These are phyloP conservation scores for Leucoptera coffeella DNA, from an alignment of 2,888 invertebrate genomes.

Conservation along the genomic window DNA sequence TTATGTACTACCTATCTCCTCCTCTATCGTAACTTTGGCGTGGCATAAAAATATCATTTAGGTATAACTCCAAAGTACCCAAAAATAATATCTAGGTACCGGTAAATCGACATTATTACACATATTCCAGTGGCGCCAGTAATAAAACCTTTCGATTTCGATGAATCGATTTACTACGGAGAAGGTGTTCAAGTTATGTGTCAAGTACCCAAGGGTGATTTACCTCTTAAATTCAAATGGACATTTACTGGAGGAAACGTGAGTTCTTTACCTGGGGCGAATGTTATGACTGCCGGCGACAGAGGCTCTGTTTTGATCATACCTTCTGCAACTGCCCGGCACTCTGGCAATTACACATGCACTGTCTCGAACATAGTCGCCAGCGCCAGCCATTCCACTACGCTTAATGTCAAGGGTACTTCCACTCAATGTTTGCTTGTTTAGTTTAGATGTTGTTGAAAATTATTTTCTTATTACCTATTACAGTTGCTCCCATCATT, in stretches of 20 bases:
- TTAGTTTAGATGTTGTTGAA: too few relatives aligned
- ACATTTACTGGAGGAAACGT: slow-evolving; percentile 59
- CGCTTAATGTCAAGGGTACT: slow-evolving; percentile 61
- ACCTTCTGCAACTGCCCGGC: slow-evolving; percentile 61
- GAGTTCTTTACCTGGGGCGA: slow-evolving; percentile 52
- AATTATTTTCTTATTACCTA: too few relatives aligned
- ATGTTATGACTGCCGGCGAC: slow-evolving; percentile 59
- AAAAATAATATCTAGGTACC: too few relatives aligned
- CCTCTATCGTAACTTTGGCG: slow-evolving; percentile 41
- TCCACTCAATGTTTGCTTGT: slow-evolving; percentile 5
- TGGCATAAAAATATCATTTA: slow-evolving; percentile 26
- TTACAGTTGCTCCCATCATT: slow-evolving; percentile 56
- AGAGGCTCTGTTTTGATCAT: slow-evolving; percentile 63
- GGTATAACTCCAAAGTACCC: too few relatives aligned
- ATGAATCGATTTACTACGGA: slow-evolving; percentile 49
- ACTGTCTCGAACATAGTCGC: slow-evolving; percentile 59
- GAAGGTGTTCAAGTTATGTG: slow-evolving; percentile 56
- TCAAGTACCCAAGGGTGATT: slow-evolving; percentile 60
- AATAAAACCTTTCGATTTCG: slow-evolving; percentile 56
- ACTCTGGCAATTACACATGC: slow-evolving; percentile 66
- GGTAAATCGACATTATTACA: too few relatives aligned
- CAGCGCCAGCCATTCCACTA: slow-evolving; percentile 51
- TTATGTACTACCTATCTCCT: slow-evolving; percentile 9
- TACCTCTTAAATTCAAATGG: slow-evolving; percentile 71
- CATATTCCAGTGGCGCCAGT: slow-evolving; percentile 52